Percentiles rank a stretch among this genome's conserved stretches.
Conservation (phyloP, 2,797 vertebrate genomes). For the Spea hammondii region DNA sequence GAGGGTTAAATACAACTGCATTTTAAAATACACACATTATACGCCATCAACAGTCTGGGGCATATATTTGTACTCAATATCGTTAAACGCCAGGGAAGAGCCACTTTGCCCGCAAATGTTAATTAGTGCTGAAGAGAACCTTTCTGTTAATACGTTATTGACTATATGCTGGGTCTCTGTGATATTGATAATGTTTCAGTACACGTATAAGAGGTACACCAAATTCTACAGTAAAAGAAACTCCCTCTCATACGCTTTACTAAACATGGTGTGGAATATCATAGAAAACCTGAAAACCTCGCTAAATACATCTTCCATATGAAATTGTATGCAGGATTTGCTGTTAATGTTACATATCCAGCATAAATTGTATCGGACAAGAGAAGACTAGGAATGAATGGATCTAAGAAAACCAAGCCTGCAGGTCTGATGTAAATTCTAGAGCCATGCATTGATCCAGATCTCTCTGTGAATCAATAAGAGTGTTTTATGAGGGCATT, state of each 20-base stretch:
- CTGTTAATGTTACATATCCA: neutral
- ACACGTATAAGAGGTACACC: neutral
- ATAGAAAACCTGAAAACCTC: no score
- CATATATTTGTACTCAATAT: neutral
- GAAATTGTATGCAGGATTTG: neutral
- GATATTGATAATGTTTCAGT: neutral
- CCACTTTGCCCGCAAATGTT: neutral
- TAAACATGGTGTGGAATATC: neutral
- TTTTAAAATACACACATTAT: no score
- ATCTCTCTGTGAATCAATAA: conserved; percentile 35
- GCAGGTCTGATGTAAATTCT: conserved; percentile 40
- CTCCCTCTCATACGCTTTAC: neutral
- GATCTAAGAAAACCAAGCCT: conserved; percentile 21
- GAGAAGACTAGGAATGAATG: conserved; percentile 17
- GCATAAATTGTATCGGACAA: neutral
- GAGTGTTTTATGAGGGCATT: conserved; percentile 50
- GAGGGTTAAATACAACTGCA: no score
- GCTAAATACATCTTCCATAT: neutral
- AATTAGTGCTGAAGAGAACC: conserved; percentile 1
- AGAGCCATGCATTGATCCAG: conserved; percentile 45
- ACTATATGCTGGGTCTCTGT: neutral
- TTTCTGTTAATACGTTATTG: neutral
- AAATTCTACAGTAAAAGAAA: neutral
- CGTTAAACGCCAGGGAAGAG: neutral
- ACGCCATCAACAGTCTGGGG: no score